Conservation (phyloP, 2,888 invertebrate species). For the Apoda limacodes region DNA sequence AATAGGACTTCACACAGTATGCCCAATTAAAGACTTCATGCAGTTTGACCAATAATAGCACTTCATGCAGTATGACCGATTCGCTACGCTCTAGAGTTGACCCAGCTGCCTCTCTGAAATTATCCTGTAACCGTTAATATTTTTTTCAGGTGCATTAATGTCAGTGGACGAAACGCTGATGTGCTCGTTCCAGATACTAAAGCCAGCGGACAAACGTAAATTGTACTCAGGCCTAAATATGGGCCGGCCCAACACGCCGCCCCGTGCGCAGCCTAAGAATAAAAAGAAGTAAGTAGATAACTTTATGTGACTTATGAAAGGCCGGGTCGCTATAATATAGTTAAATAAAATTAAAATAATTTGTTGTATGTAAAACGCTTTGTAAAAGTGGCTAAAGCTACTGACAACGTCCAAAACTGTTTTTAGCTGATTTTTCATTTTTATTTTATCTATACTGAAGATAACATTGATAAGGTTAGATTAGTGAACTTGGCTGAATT, state of each 20-base stretch:
- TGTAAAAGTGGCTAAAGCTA: too few species aligned
- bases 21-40: too few species aligned
- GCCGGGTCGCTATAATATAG: too few species aligned
- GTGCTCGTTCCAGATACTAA: slow-evolving; percentile 98
- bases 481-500: too few species aligned
- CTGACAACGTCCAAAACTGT: background rate
- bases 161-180: slow-evolving; percentile 99
- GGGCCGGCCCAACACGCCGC: slow-evolving; percentile 97
- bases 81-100: background rate
- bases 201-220: slow-evolving; percentile 99
- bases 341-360: too few species aligned
- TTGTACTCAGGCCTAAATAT: slow-evolving; percentile 93
- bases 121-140: background rate
- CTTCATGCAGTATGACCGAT: background rate
- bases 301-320: too few species aligned
- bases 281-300: slow-evolving; percentile 94
- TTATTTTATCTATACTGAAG: too few species aligned
- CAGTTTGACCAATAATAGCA: too few species aligned
- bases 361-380: too few species aligned
- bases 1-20: too few species aligned
- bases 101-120: slow-evolving; percentile 13
- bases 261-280: slow-evolving; percentile 93
- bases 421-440: background rate
- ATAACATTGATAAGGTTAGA: too few species aligned
- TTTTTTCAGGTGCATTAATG: slow-evolving; percentile 88